Evolutionary conservation across 2,888 invertebrate species (phyloP), one percentile per base, ranked within the genome.

Genomic region (Glyphotaelius pellucidus): DNA sequence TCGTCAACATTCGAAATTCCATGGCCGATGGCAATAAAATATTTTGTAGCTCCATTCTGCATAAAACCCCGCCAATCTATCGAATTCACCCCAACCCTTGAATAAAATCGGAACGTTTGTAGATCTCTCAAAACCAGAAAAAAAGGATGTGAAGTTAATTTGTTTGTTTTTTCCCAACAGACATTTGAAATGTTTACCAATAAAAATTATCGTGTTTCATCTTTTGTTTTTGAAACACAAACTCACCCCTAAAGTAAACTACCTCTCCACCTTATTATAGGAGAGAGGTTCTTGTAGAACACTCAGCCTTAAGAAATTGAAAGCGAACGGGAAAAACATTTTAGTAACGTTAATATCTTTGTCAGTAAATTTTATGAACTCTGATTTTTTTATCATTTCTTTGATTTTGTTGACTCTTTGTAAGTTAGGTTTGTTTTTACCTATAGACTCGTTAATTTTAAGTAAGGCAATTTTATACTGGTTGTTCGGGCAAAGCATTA

Each of bases 141-240:
- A 67, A 67, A 67, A 67, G 67, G 67, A 67, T 67, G 67, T 67
- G 67, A 67, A 67, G 89, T 89, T 92, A 92, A 92, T 92, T 92
- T 92, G 92, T 92, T 92, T 92, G 92, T 92, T 92, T 92, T 67
- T 92, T 89, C 80, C 79, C 79, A 14, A 35, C 80, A 86, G 92
- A 89, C 89, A 92, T 90, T 92, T 92, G 81, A 79, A 84, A 90
- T 92, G 92, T 92, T 92, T 92, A 92, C 92, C 90, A 92, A 89
- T 92, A 90, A 90, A 92, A 92, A 92, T 92, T 84, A 92, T 90
- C 92, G 81, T 90, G 90, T 92, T 92, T 90, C 90, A 90, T 92
- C 87, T 90, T 89, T 90, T 90, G 90, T 89, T 30, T 89, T 15
- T 86, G 42, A 38, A 86, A 19, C 35, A 80, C 35, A 80, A 89